These are phyloP conservation scores for Drosophila tropicalis DNA, from an alignment of 1,140 invertebrate species.

Conservation along the genomic window DNA sequence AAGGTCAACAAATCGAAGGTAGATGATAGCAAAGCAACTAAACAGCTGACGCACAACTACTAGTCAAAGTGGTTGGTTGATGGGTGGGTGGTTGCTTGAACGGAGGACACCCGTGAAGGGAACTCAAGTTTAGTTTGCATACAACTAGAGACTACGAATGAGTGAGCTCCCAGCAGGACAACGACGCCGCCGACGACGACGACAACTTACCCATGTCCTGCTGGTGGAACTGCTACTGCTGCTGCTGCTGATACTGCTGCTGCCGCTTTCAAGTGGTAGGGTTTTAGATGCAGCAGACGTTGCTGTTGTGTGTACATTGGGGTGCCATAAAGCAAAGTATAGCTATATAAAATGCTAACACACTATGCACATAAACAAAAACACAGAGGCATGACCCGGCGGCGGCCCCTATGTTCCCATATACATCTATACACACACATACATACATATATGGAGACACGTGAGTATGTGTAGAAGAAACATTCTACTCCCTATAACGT, in stretches of 20 bases:
- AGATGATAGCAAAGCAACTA: slow-evolving; percentile 26
- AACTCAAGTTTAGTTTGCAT: slow-evolving; percentile 23
- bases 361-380: slow-evolving; percentile 73
- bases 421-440: too few species aligned
- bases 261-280: slow-evolving; percentile 18
- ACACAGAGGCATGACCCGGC: slow-evolving; percentile 40
- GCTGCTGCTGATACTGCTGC: background rate
- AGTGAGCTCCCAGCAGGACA: slow-evolving; percentile 14
- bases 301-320: slow-evolving; percentile 56
- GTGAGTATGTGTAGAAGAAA: slow-evolving; percentile 32
- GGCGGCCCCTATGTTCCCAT: slow-evolving; percentile 7
- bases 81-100: too few species aligned
- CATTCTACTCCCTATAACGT: slow-evolving; percentile 6
- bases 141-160: slow-evolving; percentile 11
- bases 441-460: background rate
- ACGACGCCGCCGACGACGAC: background rate
- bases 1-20: slow-evolving; percentile 60
- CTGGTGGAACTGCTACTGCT: background rate
- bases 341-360: slow-evolving; percentile 75
- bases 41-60: slow-evolving; percentile 13
- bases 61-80: background rate
- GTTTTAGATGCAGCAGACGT: slow-evolving; percentile 51
- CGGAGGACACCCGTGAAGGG: background rate
- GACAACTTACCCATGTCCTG: background rate
- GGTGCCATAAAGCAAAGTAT: slow-evolving; percentile 80